Evolutionary conservation across 1,140 invertebrate genomes (phyloP).

Genomic region (Archivesica marissinica): DNA sequence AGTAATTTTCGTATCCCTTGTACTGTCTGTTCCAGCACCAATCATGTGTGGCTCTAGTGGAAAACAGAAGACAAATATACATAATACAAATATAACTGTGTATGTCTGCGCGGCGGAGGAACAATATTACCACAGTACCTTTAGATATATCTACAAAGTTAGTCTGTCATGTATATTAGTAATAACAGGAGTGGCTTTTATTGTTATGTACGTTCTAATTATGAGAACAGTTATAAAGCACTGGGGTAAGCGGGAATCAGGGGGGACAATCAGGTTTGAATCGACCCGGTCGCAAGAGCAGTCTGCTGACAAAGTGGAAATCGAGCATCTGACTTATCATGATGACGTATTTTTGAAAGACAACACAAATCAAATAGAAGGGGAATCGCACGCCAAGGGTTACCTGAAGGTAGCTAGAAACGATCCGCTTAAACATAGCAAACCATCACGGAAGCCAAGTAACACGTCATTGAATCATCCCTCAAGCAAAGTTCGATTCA

Average conservation of each 20-base stretch:
- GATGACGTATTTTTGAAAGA: background rate
- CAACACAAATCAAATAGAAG: background rate
- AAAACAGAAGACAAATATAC: background rate
- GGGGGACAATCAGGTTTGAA: conserved; percentile 4
- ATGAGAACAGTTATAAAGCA: conserved; percentile 27
- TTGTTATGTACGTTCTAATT: conserved; percentile 45
- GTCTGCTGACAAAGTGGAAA: background rate
- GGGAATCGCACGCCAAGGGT: background rate
- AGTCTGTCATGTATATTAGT: conserved; percentile 4
- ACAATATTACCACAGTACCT: background rate
- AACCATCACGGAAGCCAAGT: background rate
- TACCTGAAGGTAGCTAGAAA: background rate
- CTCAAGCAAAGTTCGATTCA: background rate
- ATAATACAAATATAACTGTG: conserved; percentile 6
- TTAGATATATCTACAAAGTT: conserved; percentile 41
- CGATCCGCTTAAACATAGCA: background rate
- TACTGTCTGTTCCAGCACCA: conserved; percentile 42
- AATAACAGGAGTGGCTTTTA: background rate
- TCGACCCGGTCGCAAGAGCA: background rate
- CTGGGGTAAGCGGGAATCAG: background rate
- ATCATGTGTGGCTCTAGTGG: conserved; percentile 39
- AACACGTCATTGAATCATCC: background rate
- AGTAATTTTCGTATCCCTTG: background rate
- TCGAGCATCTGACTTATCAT: background rate
- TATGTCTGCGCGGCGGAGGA: conserved; percentile 44